phyloP scores from a whole-genome alignment of 1,140 invertebrate species.

The Lutraria rhynchaena region DNA sequence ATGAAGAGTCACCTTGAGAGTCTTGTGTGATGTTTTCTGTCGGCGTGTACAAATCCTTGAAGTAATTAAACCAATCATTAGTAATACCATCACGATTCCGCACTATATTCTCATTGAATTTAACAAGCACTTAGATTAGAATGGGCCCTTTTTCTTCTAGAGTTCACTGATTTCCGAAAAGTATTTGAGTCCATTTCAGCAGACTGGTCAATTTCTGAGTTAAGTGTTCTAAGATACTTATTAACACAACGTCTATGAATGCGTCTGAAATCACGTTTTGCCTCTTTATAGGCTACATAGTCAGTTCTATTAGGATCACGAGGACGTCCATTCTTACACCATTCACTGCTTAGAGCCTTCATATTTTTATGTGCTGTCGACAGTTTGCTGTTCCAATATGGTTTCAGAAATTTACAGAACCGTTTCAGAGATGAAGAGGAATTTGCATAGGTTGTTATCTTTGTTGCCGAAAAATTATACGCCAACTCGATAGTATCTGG shows the following conservation, averaged over 20 bases:
- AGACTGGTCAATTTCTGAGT: neutral
- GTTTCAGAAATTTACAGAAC: neutral
- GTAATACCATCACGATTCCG: neutral
- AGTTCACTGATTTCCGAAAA: neutral
- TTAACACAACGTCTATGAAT: neutral
- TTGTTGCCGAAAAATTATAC: neutral
- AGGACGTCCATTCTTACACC: neutral
- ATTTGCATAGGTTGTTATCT: neutral
- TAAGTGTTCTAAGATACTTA: neutral
- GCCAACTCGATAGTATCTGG: neutral
- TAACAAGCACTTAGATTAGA: neutral
- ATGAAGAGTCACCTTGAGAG: neutral
- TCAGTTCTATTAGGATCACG: neutral
- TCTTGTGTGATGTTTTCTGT: neutral
- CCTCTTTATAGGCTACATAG: neutral
- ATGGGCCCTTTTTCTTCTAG: neutral
- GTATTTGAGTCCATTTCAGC: neutral
- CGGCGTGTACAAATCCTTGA: neutral
- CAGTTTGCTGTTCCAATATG: conserved; percentile 8
- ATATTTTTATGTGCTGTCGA: neutral
- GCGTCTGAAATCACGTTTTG: neutral
- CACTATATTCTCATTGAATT: neutral
- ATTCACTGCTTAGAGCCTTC: neutral
- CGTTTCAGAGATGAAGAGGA: neutral
- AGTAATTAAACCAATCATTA: neutral